phyloP scores from a whole-genome alignment of 2,113 vertebrate species.

The Laticauda laticaudata region DNA sequence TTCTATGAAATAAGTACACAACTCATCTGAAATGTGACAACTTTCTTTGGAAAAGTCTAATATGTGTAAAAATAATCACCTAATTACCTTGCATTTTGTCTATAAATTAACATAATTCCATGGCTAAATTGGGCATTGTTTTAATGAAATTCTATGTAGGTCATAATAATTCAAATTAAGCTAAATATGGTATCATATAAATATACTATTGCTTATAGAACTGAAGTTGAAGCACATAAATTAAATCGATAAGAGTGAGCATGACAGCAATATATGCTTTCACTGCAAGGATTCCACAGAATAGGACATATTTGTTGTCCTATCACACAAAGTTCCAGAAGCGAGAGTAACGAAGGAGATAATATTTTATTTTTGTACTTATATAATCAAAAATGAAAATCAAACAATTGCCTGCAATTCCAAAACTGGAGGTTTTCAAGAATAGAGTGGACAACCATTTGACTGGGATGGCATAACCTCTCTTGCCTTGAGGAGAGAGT shows the following conservation, averaged over 20 bases:
- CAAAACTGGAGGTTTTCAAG: neutral
- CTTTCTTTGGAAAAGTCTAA: constrained; percentile 22
- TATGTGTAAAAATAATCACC: constrained; percentile 6
- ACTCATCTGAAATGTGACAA: neutral
- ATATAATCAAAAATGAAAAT: neutral
- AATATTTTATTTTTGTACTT: neutral
- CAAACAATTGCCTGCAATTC: neutral
- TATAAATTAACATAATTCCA: constrained; percentile 3
- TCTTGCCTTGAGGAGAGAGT: neutral
- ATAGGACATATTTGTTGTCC: neutral
- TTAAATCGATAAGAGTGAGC: neutral
- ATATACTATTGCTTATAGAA: neutral
- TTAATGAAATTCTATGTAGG: constrained; percentile 25
- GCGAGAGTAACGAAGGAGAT: neutral
- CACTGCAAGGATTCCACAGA: constrained; percentile 11
- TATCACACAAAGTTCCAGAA: neutral
- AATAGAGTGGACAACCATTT: neutral
- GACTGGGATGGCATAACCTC: neutral
- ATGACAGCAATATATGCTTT: neutral
- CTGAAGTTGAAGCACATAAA: constrained; percentile 8
- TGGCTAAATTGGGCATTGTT: constrained; percentile 12
- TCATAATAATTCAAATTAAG: constrained; percentile 21
- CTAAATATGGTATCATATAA: constrained; percentile 14
- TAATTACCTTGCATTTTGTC: constrained; percentile 14
- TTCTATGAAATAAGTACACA: neutral